phyloP scores from a whole-genome alignment of 2,888 invertebrate genomes.

The Platycheirus albimanus region DNA sequence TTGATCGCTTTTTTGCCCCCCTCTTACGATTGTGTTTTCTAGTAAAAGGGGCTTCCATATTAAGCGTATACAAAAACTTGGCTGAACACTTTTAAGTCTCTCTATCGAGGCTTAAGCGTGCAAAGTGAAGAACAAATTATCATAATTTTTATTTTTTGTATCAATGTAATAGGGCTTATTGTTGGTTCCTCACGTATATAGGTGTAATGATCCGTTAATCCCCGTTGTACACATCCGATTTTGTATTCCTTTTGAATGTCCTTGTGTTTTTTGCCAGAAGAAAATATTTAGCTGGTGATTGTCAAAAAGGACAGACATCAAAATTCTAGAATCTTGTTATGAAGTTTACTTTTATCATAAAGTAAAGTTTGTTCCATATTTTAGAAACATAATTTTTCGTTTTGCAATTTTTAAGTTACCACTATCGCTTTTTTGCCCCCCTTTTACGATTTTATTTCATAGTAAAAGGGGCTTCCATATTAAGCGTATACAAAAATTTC shows the following conservation, averaged over 20 bases:
- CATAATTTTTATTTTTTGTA: no score
- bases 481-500: constrained; percentile 48
- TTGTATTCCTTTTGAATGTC: constrained; percentile 74
- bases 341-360: background rate
- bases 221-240: no score
- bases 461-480: constrained; percentile 49
- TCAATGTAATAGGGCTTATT: no score
- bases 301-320: constrained; percentile 81
- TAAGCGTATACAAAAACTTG: no score
- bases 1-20: constrained; percentile 48
- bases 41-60: constrained; percentile 51
- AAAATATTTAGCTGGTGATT: constrained; percentile 77
- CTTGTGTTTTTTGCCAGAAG: constrained; percentile 81
- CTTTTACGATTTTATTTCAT: constrained; percentile 17
- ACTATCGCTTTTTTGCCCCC: constrained; percentile 45
- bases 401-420: no score
- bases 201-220: no score
- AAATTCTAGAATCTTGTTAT: background rate
- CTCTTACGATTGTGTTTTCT: constrained; percentile 22
- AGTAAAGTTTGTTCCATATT: background rate
- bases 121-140: no score
- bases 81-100: no score
- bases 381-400: background rate
- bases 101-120: no score
- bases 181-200: no score